Conservation (phyloP, 2,797 vertebrate genomes). For the Prunella strophiata region DNA sequence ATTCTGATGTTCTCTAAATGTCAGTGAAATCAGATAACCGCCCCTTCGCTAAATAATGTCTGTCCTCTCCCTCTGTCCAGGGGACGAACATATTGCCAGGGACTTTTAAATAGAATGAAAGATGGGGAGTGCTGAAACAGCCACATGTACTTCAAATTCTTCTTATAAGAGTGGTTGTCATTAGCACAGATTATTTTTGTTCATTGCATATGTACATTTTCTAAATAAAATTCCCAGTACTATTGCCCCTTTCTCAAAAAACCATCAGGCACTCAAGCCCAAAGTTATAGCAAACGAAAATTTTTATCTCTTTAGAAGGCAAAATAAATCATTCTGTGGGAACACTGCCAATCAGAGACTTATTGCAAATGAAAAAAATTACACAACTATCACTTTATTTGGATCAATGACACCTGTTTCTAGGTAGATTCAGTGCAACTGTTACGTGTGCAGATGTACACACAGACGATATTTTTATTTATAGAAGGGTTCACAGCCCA, state of each 20-base stretch:
- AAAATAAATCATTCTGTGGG: neutral
- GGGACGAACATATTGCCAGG: slow-evolving; percentile 61
- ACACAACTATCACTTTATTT: neutral
- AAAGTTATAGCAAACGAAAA: slow-evolving; percentile 1
- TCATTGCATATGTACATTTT: slow-evolving; percentile 18
- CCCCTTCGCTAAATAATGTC: slow-evolving; percentile 18
- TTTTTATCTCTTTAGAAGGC: neutral
- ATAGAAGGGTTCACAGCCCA: neutral
- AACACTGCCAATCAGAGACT: neutral
- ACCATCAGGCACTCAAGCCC: neutral
- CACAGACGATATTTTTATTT: neutral
- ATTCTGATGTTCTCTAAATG: slow-evolving; percentile 42
- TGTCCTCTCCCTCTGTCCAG: slow-evolving; percentile 29
- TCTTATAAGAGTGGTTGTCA: slow-evolving; percentile 63
- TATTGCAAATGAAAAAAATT: neutral
- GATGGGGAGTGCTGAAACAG: slow-evolving; percentile 65
- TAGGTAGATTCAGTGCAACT: neutral
- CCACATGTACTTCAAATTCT: slow-evolving; percentile 60
- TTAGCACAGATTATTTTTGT: slow-evolving; percentile 71
- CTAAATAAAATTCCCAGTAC: slow-evolving; percentile 14
- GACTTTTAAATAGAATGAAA: slow-evolving; percentile 78
- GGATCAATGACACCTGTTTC: neutral
- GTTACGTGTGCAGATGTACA: neutral
- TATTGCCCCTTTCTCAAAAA: neutral
- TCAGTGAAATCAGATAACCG: slow-evolving; percentile 58